Evolutionary conservation across 2,797 vertebrate genomes (phyloP), one percentile per base, ranked within the genome.

Genomic region (Phaenicophaeus curvirostris): DNA sequence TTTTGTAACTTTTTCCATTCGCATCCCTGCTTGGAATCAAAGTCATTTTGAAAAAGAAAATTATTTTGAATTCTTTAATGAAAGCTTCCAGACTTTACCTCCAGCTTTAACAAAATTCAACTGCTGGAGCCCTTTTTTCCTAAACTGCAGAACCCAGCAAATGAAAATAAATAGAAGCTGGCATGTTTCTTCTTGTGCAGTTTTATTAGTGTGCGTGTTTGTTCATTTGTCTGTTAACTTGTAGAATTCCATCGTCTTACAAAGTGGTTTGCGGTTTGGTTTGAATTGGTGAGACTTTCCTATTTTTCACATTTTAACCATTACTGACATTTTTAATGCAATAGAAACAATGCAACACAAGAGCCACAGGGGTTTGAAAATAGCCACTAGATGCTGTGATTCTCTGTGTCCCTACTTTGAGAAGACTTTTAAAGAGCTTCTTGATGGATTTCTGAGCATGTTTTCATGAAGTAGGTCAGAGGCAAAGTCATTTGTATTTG

Each of bases 201-300:
- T 94, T 96, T 94, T 96, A 93, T 94, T 94, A 93, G 92, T 93
- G 91, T 93, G 89, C 94, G 0, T 96, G 84, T 93, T 95, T 94
- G 93, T 92, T 96, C 89, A 58, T 94, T 95, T 96, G 92, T 90
- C 88, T 96, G 53, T 57, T 81, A 59, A 61, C 94, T 96, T 94
- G 95, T 39, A 94, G 93, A 87, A 96, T 95, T 97, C 94, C 95
- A 90, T 84, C 35, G 86, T 93, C 87, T 92, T 95, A 92, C 76
- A 19, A 24, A 88, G 91, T 88, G 91, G 91, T 94, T 97, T 95
- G 89, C 6, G 87, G 91, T 93, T 95, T 84, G 55, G 31, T 92
- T 90, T 88, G 85, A 88, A 53, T 41, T 71, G 83, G 63, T 78
- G 91, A 95, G 76, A n/a, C 87, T 96, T 79, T 42, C 59, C 51